Percentiles rank a stretch among this genome's conserved stretches.
Conservation (phyloP, 2,888 invertebrate genomes). For the Priocnemis perturbator region DNA sequence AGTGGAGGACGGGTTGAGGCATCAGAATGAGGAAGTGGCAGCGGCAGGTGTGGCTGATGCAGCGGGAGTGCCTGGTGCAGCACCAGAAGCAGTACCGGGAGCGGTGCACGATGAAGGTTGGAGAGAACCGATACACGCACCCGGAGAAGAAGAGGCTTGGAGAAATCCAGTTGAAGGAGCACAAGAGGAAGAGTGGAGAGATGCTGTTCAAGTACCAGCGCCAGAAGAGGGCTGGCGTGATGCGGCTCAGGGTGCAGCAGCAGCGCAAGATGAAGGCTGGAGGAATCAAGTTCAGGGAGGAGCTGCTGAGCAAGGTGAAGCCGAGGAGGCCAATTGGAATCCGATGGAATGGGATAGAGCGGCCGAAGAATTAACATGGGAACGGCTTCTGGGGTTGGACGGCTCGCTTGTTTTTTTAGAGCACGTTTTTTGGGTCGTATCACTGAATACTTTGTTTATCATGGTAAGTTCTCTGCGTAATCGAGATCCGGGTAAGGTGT, state of each 20-base stretch:
- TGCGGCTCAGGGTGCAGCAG: constrained; percentile 17
- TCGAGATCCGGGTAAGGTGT: neutral
- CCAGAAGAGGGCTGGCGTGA: too few relatives aligned
- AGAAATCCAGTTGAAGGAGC: neutral
- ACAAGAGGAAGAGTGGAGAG: neutral
- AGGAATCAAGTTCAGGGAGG: constrained; percentile 73
- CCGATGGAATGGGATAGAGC: constrained; percentile 99
- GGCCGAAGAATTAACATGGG: constrained; percentile 99
- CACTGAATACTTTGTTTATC: constrained; percentile 96
- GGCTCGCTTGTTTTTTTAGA: constrained; percentile 98
- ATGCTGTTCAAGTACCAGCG: neutral
- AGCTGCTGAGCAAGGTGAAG: constrained; percentile 76
- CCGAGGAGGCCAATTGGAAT: constrained; percentile 95
- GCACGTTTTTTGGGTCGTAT: constrained; percentile 99
- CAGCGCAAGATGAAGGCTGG: constrained; percentile 56
- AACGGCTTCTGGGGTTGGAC: constrained; percentile 94
- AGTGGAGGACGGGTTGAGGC: neutral
- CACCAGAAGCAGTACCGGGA: too few relatives aligned
- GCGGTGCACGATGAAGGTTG: too few relatives aligned
- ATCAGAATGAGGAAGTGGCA: too few relatives aligned
- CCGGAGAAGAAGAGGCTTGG: neutral
- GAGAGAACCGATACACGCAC: too few relatives aligned
- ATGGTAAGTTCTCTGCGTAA: constrained; percentile 74
- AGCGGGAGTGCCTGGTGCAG: too few relatives aligned
- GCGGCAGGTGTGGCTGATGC: too few relatives aligned